phyloP scores from a whole-genome alignment of 2,113 vertebrate genomes.

The Nettapus auritus region DNA sequence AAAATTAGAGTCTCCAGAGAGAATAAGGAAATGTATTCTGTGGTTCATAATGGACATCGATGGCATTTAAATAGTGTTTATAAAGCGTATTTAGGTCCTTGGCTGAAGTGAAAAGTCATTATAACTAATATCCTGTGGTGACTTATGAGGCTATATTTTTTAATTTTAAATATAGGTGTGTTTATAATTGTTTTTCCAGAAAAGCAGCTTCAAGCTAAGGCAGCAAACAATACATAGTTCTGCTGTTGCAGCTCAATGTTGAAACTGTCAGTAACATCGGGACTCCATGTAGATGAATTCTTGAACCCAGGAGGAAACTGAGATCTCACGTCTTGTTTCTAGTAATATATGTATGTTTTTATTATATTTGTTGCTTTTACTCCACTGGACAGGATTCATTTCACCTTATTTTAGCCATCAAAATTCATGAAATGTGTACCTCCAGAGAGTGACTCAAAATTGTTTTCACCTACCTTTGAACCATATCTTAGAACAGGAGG shows the following conservation, averaged over 20 bases:
- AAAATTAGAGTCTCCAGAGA: neutral
- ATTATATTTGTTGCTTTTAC: neutral
- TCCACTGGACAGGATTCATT: neutral
- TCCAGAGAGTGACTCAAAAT: neutral
- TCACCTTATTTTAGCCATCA: neutral
- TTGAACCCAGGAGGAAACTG: neutral
- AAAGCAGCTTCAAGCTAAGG: neutral
- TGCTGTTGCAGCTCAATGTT: rapidly evolving
- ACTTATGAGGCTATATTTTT: neutral
- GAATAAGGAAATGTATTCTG: neutral
- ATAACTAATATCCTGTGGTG: conserved; percentile 22
- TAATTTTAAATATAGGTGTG: neutral
- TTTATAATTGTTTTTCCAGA: conserved; percentile 8
- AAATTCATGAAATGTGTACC: neutral
- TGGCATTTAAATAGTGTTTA: conserved; percentile 28
- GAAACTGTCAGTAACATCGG: neutral
- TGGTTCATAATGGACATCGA: neutral
- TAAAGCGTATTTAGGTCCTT: conserved; percentile 6
- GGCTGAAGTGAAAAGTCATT: conserved; percentile 4
- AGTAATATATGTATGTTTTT: neutral
- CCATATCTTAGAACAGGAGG: neutral
- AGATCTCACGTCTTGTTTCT: neutral
- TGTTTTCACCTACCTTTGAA: neutral
- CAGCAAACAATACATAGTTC: neutral
- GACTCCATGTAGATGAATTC: neutral